phyloP scores from a whole-genome alignment of 2,797 vertebrate genomes.

The Melanotaenia nigrans region DNA sequence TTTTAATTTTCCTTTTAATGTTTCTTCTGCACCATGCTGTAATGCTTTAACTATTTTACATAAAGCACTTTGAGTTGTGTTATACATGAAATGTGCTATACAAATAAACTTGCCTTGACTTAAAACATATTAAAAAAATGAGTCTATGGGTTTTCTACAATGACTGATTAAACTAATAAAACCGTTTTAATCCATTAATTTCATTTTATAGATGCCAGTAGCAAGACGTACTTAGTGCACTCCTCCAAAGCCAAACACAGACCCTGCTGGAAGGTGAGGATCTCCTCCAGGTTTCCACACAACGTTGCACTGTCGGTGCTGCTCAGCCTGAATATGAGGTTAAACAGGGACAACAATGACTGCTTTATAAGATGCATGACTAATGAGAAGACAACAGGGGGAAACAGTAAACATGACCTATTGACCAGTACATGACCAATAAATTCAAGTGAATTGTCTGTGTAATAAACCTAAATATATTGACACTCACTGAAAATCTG shows the following conservation, averaged over 20 bases:
- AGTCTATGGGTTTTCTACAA: no score
- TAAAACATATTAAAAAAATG: no score
- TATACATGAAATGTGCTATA: no score
- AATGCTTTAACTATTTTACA: not conserved
- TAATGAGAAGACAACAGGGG: not conserved
- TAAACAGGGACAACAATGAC: not conserved
- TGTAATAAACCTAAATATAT: not conserved
- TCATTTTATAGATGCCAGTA: not conserved
- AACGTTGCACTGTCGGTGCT: conserved; percentile 85
- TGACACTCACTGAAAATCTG: not conserved
- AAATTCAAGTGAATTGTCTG: not conserved
- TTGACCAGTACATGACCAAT: not conserved
- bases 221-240: conserved; percentile 89
- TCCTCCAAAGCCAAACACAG: conserved; percentile 93
- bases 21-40: no score
- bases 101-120: no score
- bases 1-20: not conserved
- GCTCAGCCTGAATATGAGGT: conserved; percentile 82
- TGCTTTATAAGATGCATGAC: not conserved
- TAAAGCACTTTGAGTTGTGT: not conserved
- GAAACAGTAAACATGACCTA: not conserved
- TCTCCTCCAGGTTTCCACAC: conserved; percentile 94
- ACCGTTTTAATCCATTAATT: no score
- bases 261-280: conserved; percentile 93
- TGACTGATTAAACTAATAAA: no score